A percentile compares a stretch with the other conserved stretches of the same genome.
These are phyloP conservation scores for Rhinophrynus dorsalis DNA, from an alignment of 2,797 vertebrate genomes.

Conservation along the genomic window DNA sequence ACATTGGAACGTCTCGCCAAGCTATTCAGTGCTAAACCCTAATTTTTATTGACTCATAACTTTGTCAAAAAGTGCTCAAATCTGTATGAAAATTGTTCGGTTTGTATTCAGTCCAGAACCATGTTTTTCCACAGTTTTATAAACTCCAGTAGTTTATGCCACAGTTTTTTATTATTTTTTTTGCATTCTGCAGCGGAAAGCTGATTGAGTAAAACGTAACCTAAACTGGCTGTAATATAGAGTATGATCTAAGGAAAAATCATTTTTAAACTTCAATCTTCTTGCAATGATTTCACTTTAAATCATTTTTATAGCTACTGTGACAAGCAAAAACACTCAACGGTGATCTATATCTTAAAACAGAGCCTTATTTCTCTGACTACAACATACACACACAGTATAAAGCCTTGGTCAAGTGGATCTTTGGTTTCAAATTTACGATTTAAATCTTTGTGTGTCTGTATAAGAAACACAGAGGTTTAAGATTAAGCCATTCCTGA, in stretches of 20 bases:
- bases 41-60: constrained; percentile 46
- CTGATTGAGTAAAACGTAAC: constrained; percentile 12
- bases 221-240: constrained; percentile 16
- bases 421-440: neutral
- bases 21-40: constrained; percentile 15
- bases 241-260: constrained; percentile 5
- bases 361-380: neutral
- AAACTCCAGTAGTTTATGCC: constrained; percentile 21
- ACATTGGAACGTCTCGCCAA: constrained; percentile 29
- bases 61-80: constrained; percentile 9
- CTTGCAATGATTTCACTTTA: neutral
- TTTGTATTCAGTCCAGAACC: constrained; percentile 26
- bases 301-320: neutral
- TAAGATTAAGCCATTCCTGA: neutral
- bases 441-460: neutral
- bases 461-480: neutral
- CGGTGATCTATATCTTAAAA: constrained; percentile 60
- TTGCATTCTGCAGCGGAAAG: constrained; percentile 39
- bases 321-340: constrained; percentile 60
- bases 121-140: constrained; percentile 36
- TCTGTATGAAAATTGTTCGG: constrained; percentile 34
- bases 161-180: neutral
- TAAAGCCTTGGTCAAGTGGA: neutral
- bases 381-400: neutral
- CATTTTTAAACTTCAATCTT: neutral